Conservation (phyloP, 2,888 invertebrate genomes). For the Catocala sponsa region DNA sequence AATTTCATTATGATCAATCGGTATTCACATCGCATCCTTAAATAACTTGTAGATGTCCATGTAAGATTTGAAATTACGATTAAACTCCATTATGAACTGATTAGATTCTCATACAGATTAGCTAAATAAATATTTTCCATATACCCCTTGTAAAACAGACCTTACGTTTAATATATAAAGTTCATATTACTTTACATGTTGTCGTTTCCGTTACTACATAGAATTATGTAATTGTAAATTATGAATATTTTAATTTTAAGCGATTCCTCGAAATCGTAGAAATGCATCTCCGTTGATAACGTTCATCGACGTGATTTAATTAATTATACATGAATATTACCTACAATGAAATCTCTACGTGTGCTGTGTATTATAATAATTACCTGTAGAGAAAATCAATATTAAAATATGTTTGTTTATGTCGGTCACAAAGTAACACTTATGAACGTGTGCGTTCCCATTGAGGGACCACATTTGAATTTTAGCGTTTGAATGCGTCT, state of each 20-base stretch:
- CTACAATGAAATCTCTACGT: too few relatives aligned
- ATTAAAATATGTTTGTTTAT: too few relatives aligned
- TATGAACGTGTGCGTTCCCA: too few relatives aligned
- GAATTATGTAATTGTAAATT: slow-evolving; percentile 1
- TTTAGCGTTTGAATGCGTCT: too few relatives aligned
- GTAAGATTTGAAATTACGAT: slow-evolving; percentile 30
- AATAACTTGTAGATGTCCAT: slow-evolving; percentile 23
- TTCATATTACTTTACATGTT: not conserved
- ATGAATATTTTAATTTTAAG: slow-evolving; percentile 6
- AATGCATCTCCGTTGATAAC: slow-evolving; percentile 36
- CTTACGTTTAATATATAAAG: slow-evolving; percentile 8
- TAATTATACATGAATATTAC: too few relatives aligned
- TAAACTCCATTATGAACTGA: slow-evolving; percentile 39
- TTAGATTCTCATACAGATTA: slow-evolving; percentile 39
- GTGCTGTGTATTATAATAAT: too few relatives aligned
- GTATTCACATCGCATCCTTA: slow-evolving; percentile 9
- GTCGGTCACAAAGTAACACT: too few relatives aligned
- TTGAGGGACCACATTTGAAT: too few relatives aligned
- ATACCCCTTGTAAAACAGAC: slow-evolving; percentile 8
- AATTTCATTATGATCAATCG: slow-evolving; percentile 5
- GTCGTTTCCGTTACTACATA: not conserved
- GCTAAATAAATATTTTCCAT: slow-evolving; percentile 6
- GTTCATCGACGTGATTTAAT: not conserved
- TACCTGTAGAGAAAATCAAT: too few relatives aligned
- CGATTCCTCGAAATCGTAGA: slow-evolving; percentile 44